Evolutionary conservation across 2,797 vertebrate genomes (phyloP), one percentile per base, ranked within the genome.

Genomic region (Manis javanica): DNA sequence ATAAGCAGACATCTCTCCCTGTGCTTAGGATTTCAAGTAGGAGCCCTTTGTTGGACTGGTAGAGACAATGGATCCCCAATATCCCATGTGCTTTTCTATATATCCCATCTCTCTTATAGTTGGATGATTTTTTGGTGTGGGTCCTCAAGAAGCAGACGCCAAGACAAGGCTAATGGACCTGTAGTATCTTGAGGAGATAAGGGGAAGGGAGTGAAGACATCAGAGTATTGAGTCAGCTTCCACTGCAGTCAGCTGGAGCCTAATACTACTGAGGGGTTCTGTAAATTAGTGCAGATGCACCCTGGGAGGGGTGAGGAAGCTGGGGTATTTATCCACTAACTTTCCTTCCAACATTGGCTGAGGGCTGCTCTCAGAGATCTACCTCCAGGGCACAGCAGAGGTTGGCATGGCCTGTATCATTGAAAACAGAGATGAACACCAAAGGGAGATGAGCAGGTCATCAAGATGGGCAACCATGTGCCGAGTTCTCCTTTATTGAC

Each of bases 191-290:
- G 7, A 69, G 59, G 4, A 53, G 59, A 2, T 37, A 49, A 64
- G 1, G 5, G 8, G 10, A 15, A 34, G 29, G 21, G n/a, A 24
- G 10, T 1, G 8, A 46, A 42, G 31, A 23, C 23, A 21, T 18
- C 9, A 18, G 1, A 23, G 0, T 3, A 15, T 8, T 1, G 0
- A 72, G 1, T 15, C 21, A 3, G 31, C 29, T 16, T 63, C 34
- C 37, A 14, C 7, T 1, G 21, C 24, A n/a, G 29, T 11, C 66
- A 10, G 1, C 1, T 31, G 57, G 15, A 53, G n/a, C 23, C 46
- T 26, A 19, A 19, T 9, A n/a, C 39, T 39, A 7, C 31, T 8
- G 61, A 31, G 8, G 9, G 29, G 18, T 1, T 59, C 26, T 39
- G 4, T 26, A 24, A 31, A 75, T 69, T 21, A 15, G 19, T 11